These are phyloP conservation scores for Caenorhabditis latens DNA, from an alignment of 1,140 invertebrate genomes.

Conservation along the genomic window DNA sequence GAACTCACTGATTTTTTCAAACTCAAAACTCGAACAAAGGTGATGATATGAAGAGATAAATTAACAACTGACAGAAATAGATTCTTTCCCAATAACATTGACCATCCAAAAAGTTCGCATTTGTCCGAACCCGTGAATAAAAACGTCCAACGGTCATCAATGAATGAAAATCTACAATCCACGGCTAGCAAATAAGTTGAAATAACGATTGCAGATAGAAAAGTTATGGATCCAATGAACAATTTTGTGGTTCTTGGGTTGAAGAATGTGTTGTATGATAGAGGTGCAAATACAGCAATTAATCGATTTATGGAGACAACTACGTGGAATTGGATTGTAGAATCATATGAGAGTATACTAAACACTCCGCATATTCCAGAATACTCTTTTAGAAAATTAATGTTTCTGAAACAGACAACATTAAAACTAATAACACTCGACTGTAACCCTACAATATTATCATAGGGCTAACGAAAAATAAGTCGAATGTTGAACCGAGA, in stretches of 20 bases:
- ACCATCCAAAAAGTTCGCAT: not conserved
- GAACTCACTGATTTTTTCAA: not conserved
- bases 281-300: not conserved
- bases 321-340: not conserved
- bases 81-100: not conserved
- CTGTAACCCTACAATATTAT: not conserved
- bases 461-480: not conserved
- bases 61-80: not conserved
- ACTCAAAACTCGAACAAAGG: not conserved
- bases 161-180: not conserved
- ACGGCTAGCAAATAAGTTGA: not conserved
- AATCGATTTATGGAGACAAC: not conserved
- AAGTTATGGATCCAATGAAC: not conserved
- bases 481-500: not conserved
- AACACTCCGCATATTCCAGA: not conserved
- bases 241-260: not conserved
- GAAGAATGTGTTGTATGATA: slow-evolving; percentile 1
- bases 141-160: not conserved
- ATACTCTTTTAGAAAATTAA: not conserved
- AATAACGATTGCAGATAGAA: not conserved
- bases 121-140: not conserved
- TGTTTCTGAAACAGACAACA: not conserved
- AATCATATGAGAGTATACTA: not conserved
- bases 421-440: not conserved
- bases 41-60: not conserved